phyloP scores from a whole-genome alignment of 1,140 invertebrate genomes.

The Thereuonema tuberculata region DNA sequence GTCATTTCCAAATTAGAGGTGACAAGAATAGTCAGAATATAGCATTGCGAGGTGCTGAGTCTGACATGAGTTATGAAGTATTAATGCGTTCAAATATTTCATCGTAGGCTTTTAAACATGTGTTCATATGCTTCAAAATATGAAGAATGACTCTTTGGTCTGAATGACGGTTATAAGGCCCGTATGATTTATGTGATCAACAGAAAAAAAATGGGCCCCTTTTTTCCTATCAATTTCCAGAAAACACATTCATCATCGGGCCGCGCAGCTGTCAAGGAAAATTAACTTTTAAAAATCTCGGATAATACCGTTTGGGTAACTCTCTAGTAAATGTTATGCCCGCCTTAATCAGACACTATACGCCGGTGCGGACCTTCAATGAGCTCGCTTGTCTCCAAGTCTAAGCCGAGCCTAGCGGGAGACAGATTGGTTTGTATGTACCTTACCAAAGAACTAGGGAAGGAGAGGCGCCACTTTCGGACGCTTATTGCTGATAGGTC shows the following conservation, averaged over 20 bases:
- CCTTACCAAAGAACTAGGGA: too few relatives aligned
- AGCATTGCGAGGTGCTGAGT: too few relatives aligned
- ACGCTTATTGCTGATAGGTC: too few relatives aligned
- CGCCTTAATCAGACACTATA: neutral
- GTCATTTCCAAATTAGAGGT: neutral
- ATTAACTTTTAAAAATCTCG: conserved; percentile 14
- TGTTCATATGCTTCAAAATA: conserved; percentile 10
- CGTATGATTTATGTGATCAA: conserved; percentile 12
- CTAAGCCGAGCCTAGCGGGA: too few relatives aligned
- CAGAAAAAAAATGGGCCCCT: conserved; percentile 3
- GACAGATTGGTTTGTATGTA: too few relatives aligned
- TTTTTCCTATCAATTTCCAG: conserved; percentile 13
- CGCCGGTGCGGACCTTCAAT: too few relatives aligned
- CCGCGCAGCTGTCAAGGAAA: conserved; percentile 12
- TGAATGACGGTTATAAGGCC: conserved; percentile 9
- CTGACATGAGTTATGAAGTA: conserved; percentile 13
- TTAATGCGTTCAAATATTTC: conserved; percentile 14
- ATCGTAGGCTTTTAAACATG: conserved; percentile 10
- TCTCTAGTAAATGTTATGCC: neutral
- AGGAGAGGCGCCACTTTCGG: too few relatives aligned
- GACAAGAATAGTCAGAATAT: too few relatives aligned
- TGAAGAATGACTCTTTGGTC: conserved; percentile 9
- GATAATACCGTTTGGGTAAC: conserved; percentile 9
- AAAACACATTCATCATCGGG: conserved; percentile 14
- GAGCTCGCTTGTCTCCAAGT: too few relatives aligned